Base-by-base conservation (phyloP, 1,140 invertebrate species). In the Penaeus indicus region DNA sequence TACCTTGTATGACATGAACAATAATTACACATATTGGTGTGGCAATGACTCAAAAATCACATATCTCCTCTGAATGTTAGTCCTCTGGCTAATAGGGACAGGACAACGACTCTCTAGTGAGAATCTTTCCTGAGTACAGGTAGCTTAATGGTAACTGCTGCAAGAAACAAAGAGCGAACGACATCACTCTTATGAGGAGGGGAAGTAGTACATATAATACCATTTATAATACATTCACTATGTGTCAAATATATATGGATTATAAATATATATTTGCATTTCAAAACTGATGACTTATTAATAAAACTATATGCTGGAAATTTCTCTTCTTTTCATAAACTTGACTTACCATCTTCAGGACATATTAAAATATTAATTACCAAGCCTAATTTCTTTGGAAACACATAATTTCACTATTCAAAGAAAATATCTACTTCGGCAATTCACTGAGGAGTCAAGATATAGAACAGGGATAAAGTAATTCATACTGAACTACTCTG, bases 51-150 rank as follows among this genome's bases (percentile, higher is more conserved):
- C 63, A 80, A 86, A 80, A 86, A 86, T 86, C 85, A 86, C 85
- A 86, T 86, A 86, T 86, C 77, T 86, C 79, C 67, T 88, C 81
- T 88, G 86, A 88, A 88, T 88, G 86, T 88, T 88, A 88, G 86
- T 88, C 86, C 86, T 88, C 86, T 88, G 81, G 86, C 75, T 88
- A 88, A 83, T 83, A 77, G 86, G 86, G 86, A 88, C 86, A 88
- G 86, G 86, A 88, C 86, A 88, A 88, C 72, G 61, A 75, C 86
- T 88, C 81, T 75, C 80, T 78, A 67, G 72, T 80, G 63, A 87
- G 78, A 87, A 64, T 77, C 62, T 77, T 88, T 88, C 86, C 86
- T 88, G 86, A 88, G 86, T 88, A 88, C 86, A 88, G 86, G 86
- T 84, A 88, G 86, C 86, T 84, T 84, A 84, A 84, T 72, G 62